phyloP scores from a whole-genome alignment of 2,113 vertebrate genomes.

The Oophaga pumilio region DNA sequence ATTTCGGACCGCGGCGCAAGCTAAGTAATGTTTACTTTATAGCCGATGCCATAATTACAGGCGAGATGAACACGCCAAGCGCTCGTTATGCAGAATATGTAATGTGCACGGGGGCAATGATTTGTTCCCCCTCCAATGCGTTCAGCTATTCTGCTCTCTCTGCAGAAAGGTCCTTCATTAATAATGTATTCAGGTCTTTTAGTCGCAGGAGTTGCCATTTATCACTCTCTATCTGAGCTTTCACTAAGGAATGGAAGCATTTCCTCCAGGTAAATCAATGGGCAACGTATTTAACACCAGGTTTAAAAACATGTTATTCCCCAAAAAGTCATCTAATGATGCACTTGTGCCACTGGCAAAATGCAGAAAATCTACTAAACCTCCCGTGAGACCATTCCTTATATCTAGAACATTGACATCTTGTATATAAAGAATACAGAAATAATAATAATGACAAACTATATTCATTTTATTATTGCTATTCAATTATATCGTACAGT shows the following conservation, averaged over 20 bases:
- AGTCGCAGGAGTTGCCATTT: conserved; percentile 13
- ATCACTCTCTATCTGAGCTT: conserved; percentile 17
- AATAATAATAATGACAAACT: not conserved
- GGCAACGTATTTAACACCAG: conserved; percentile 5
- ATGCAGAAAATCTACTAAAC: not conserved
- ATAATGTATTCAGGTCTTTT: conserved; percentile 28
- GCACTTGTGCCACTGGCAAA: not conserved
- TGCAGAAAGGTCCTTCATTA: conserved; percentile 14
- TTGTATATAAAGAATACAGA: not conserved
- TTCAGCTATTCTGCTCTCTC: not conserved
- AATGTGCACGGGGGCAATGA: not conserved
- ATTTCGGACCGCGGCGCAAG: not conserved
- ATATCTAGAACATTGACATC: not conserved
- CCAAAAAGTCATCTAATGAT: not conserved
- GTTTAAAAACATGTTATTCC: conserved; percentile 13
- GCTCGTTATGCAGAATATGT: not conserved
- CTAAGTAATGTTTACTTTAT: conserved; percentile 7
- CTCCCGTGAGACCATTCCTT: not conserved
- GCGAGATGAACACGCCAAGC: not conserved
- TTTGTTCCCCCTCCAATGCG: not conserved
- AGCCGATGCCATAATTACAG: not conserved
- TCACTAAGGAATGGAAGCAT: not conserved
- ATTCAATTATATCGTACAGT: too few species aligned
- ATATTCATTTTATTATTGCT: not conserved
- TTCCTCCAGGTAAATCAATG: conserved; percentile 37